Base-by-base conservation (phyloP, 2,888 invertebrate species). In the Thyatira batis region DNA sequence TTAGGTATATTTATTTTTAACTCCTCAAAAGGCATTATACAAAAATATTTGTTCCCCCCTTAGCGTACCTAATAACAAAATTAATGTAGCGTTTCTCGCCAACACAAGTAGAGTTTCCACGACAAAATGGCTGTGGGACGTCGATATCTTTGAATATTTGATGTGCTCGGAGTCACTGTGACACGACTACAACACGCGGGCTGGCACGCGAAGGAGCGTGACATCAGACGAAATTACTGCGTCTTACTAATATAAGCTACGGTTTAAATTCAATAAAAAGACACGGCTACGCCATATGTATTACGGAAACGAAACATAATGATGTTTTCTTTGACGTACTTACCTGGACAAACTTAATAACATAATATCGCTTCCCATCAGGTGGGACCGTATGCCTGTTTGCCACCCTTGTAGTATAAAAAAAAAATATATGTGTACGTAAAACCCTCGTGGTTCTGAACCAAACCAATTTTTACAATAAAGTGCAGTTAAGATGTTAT, bases 91-190 rank as follows among this genome's bases (percentile, higher is more conserved):
- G 69, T 75, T 74, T 65, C 73, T 67, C 63, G 66, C 66, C 67
- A 72, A 71, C 69, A 73, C 69, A 73, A 75, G 61, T 68, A 60
- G 61, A 57, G 67, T 39, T 69, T 72, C 65, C 67, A 63, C 72
- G 72, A 75, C 72, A 72, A 73, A 75, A 75, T 76, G 72, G 72
- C 70, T 60, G 64, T 60, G 57, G 66, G 60, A 73, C 71, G 76
- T 78, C 79, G 72, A 79, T 77, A 77, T 65, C 73, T 73, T 69
- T 79, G 73, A 78, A 78, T 78, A 72, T 79, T 78, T 77, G 73
- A 78, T 77, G 69, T 67, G 58, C 61, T 63, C 58, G 67, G 63
- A 39, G 39, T 39, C 39, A 39, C 39, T 64, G 62, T 63, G 67
- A 60, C 61, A 63, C 59, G 69, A 65, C 67, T 67, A 62, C 57